These are phyloP conservation scores for Pantherophis guttatus DNA, from an alignment of 2,113 vertebrate genomes.

Conservation along the genomic window DNA sequence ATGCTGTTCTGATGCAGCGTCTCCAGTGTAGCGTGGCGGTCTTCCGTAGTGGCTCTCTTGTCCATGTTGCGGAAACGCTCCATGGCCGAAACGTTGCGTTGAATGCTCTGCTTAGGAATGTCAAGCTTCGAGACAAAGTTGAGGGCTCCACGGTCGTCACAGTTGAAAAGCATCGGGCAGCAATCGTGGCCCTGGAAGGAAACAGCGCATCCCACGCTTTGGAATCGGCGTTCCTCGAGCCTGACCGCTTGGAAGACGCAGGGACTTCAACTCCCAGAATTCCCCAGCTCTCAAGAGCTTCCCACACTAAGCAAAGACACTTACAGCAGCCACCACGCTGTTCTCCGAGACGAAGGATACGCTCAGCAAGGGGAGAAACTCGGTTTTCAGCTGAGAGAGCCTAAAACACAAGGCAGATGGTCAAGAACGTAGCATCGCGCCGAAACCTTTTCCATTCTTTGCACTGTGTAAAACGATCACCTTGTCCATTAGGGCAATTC, in stretches of 20 bases:
- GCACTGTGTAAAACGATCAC: conserved; percentile 14
- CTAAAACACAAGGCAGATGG: conserved; percentile 70
- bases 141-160: conserved; percentile 86
- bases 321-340: conserved; percentile 94
- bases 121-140: conserved; percentile 94
- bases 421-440: conserved; percentile 37
- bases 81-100: conserved; percentile 98
- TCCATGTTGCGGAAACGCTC: conserved; percentile 99
- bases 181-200: conserved; percentile 91
- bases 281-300: not conserved
- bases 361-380: conserved; percentile 95
- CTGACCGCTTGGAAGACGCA: not conserved
- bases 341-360: conserved; percentile 96
- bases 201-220: not conserved
- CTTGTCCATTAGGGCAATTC: not conserved
- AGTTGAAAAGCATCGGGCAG: conserved; percentile 97
- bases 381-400: conserved; percentile 94
- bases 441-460: not conserved
- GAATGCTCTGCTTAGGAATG: conserved; percentile 97
- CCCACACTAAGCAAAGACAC: conserved; percentile 47
- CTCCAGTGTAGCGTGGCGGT: conserved; percentile 94
- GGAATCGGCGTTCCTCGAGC: not conserved
- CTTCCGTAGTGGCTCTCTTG: conserved; percentile 94
- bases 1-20: conserved; percentile 99
- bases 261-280: not conserved